Evolutionary conservation across 2,888 invertebrate genomes (phyloP).

Genomic region (Rosalia funebris): DNA sequence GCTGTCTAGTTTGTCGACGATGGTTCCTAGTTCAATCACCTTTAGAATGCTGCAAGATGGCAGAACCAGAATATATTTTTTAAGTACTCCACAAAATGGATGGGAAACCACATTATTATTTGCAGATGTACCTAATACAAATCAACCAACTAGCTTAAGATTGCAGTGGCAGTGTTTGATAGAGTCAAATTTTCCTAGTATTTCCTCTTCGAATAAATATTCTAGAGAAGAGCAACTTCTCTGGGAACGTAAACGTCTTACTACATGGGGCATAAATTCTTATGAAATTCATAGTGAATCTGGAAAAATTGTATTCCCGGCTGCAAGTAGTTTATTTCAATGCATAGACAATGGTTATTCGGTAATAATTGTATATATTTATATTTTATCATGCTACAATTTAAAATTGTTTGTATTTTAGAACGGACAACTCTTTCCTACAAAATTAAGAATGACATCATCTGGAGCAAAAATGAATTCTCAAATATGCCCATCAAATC

Average conservation of each 20-base stretch:
- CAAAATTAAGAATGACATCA: slow-evolving; percentile 72
- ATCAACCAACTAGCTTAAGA: slow-evolving; percentile 66
- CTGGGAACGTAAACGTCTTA: slow-evolving; percentile 90
- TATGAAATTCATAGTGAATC: slow-evolving; percentile 86
- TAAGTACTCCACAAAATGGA: slow-evolving; percentile 86
- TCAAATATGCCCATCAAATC: slow-evolving; percentile 83
- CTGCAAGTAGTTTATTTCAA: slow-evolving; percentile 87
- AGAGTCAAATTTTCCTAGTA: slow-evolving; percentile 78
- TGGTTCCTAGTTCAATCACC: slow-evolving; percentile 84
- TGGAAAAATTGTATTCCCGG: slow-evolving; percentile 91
- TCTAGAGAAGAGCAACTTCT: slow-evolving; percentile 91
- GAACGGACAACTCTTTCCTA: slow-evolving; percentile 74
- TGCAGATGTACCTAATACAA: slow-evolving; percentile 80
- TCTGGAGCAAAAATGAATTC: slow-evolving; percentile 81
- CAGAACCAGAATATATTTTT: slow-evolving; percentile 87
- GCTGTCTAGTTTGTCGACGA: slow-evolving; percentile 79
- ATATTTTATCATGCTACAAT: neutral
- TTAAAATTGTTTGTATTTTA: slow-evolving; percentile 51
- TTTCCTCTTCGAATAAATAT: slow-evolving; percentile 69
- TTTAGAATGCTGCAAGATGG: slow-evolving; percentile 83
- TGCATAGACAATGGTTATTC: slow-evolving; percentile 80
- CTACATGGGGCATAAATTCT: slow-evolving; percentile 93
- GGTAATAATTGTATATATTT: slow-evolving; percentile 63
- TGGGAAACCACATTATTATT: slow-evolving; percentile 91
- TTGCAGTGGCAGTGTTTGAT: slow-evolving; percentile 85